Base-by-base conservation (phyloP, 1,140 invertebrate species). In the Caenorhabditis elegans region DNA sequence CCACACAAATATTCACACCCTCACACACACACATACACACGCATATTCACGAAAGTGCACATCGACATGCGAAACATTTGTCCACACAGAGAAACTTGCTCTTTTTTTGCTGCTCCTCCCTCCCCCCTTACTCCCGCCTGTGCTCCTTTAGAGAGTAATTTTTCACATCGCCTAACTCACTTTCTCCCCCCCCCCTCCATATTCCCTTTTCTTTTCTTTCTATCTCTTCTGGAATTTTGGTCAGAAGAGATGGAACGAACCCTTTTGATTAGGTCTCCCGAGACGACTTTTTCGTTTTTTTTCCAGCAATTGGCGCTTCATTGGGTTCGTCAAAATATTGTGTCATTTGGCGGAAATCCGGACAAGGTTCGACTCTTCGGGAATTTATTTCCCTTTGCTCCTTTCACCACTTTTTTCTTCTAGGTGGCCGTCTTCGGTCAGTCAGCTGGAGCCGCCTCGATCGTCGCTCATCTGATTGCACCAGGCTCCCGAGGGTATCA, bases 261-360 rank as follows among this genome's bases (percentile, higher is more conserved):
- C 60, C 34, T 39, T 70, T 70, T 70, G 60, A 70, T 70, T 70
- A 70, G 60, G 60, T 70, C 60, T 70, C 60, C 60, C n/a, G 60
- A 70, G 60, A 70, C 60, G 31, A 39, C 31, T 39, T 10, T 70
- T 43, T 43, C n/a, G n/a, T 28, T 13, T 36, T 70, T 70, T 65
- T 70, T 70, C 22, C 60, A 89, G 83, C 87, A 90, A 82, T 70
- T 97, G 94, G 96, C 95, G 8, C 92, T 97, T 34, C 93, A 96
- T 88, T 97, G 95, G 95, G 93, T 98, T 10, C 93, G 94, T 88
- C 94, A 96, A 87, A 98, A 99, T 91, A 97, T 98, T 82, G 93
- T 92, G 76, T 92, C 93, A 31, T 98, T 99, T 90, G 96, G 96
- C 47, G 97, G 97, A 2, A 96, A 98, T 91, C 94, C 95, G 13